Evolutionary conservation across 2,888 invertebrate genomes (phyloP).

Genomic region (Acrocera orbiculus): DNA sequence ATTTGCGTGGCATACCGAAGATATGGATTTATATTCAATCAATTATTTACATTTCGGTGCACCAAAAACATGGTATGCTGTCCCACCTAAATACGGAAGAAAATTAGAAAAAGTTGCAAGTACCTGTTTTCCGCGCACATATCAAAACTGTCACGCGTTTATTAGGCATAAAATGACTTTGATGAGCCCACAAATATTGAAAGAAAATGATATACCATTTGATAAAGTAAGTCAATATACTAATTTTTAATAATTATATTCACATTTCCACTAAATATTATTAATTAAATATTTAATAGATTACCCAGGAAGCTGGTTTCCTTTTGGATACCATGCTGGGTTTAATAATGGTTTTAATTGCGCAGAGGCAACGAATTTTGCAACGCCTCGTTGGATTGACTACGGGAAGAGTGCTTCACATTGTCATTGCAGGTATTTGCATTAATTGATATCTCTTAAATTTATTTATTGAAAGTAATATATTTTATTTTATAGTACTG

Average conservation of each 20-base stretch:
- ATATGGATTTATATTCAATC: constrained; percentile 98
- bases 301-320: constrained; percentile 94
- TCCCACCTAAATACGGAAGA: constrained; percentile 27
- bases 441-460: no score
- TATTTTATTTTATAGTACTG: constrained; percentile 41
- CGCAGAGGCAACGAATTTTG: constrained; percentile 98
- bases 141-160: constrained; percentile 27
- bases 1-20: constrained; percentile 99
- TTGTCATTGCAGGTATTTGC: constrained; percentile 37
- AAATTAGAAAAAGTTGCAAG: constrained; percentile 27
- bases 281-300: no score
- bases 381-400: constrained; percentile 91
- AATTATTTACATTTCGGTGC: constrained; percentile 97
- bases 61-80: constrained; percentile 50
- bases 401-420: constrained; percentile 79
- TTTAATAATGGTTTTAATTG: constrained; percentile 98
- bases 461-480: background rate
- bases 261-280: no score
- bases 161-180: constrained; percentile 32
- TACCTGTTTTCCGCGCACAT: constrained; percentile 23
- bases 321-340: constrained; percentile 94
- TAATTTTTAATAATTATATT: no score
- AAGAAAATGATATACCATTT: constrained; percentile 28
- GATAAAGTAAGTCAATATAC: constrained; percentile 40
- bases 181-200: constrained; percentile 27